Base-by-base conservation (phyloP, 1,140 invertebrate genomes). In the Sycophila sp. region DNA sequence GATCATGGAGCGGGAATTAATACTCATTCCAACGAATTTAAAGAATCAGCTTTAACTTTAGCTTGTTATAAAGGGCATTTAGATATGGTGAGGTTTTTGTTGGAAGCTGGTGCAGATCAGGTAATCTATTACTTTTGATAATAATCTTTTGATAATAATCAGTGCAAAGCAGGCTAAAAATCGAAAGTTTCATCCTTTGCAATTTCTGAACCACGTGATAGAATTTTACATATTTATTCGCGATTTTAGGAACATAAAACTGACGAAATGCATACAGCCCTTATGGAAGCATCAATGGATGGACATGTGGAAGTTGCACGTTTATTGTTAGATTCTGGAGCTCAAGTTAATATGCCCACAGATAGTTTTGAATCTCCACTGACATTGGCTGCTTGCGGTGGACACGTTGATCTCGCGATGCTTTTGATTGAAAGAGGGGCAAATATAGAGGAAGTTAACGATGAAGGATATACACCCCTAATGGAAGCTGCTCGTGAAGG, bases 261-360 rank as follows among this genome's bases (percentile, higher is more conserved):
- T 1, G 97, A 99, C 86, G 98, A 99, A 87, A 98, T 99, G 97
- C 98, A 99, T 86, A 99, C 98, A 1, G 98, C 98, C 26, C 87
- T 99, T 2, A 99, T 99, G 97, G 98, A 99, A 87, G 98, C 98
- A 24, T 98, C 96, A 32, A 99, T 99, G 98, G 98, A 99, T 87
- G 98, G 98, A 2, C 98, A 99, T 85, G 92, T 99, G 0, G 96
- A 99, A 86, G 97, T 99, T 26, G 96, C 96, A 2, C 86, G 96
- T 34, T 87, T 98, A 59, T 87, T 99, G 32, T 85, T 99, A 13
- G 96, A 98, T 87, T 97, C 95, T n/a, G 97, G 96, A 65, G 98
- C 98, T 40, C 96, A 99, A 89, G 95, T 97, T 8, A 99, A 99
- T 86, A 98, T 99, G 97, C 96, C 97, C 51, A 98, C 96, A 40